Evolutionary conservation across 2,113 vertebrate genomes (phyloP).

Genomic region (Phalacrocorax aristotelis): DNA sequence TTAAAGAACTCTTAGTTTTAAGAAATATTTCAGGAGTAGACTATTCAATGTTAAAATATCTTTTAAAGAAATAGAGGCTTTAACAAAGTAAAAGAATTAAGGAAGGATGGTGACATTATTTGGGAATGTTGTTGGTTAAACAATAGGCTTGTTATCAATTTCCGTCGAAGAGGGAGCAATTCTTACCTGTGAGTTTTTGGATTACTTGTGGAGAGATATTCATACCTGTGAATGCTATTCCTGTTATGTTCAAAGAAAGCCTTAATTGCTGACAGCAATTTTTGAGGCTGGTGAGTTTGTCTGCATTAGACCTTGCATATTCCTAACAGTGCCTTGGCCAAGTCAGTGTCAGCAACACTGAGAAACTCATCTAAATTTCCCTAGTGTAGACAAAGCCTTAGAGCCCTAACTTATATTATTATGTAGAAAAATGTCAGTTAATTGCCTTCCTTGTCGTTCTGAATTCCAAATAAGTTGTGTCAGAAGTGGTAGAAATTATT

Average conservation of each 20-base stretch:
- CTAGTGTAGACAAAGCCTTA: slow-evolving; percentile 49
- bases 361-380: slow-evolving; percentile 46
- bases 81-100: background rate
- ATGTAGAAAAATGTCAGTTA: slow-evolving; percentile 58
- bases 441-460: slow-evolving; percentile 20
- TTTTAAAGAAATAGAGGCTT: background rate
- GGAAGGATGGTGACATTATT: background rate
- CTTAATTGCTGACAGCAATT: background rate
- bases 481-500: background rate
- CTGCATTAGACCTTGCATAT: background rate
- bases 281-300: background rate
- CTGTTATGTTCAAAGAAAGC: background rate
- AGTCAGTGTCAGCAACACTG: background rate
- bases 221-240: background rate
- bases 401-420: slow-evolving; percentile 49
- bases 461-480: slow-evolving; percentile 43
- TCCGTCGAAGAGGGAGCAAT: background rate
- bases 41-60: background rate
- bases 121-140: background rate
- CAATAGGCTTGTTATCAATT: background rate
- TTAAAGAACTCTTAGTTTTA: slow-evolving; percentile 7
- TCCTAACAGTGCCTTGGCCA: background rate
- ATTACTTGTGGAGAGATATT: background rate
- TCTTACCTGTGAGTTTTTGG: background rate
- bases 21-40: background rate